Base-by-base conservation (phyloP, 2,113 vertebrate species). In the Hippoglossus stenolepis region DNA sequence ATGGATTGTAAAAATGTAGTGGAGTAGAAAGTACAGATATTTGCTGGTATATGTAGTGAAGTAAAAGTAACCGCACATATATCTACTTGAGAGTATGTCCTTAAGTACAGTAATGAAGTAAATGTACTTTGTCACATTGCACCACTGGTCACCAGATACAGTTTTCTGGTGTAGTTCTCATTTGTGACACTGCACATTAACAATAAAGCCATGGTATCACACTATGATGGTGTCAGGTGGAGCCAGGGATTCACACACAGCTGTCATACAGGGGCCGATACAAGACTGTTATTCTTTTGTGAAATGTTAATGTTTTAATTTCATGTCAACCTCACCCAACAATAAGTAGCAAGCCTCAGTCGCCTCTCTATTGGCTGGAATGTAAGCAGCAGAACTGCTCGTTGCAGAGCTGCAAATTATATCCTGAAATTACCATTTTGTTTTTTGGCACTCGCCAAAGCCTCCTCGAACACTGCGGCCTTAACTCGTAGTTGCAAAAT, bases 401-500 rank as follows among this genome's bases (percentile, higher is more conserved):
- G 62, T 24, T 49, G 67, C n/a, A 65, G 56, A 59, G 47, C n/a
- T 43, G 28, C 45, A 68, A 53, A 80, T 82, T 53, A 53, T 20
- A 61, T 82, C 56, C 28, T 12, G 10, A 66, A 79, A 31, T 68
- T 63, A 51, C 69, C 58, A 76, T 83, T 83, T 78, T 40, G 58
- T 66, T 79, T 21, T 31, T 65, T 79, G 72, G 73, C 75, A 76
- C 75, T 66, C 40, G 24, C 58, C 28, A 31, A 7, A 6, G 28
- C 28, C 13, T 63, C 65, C 68, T 77, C 60, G 59, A 23, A 79
- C 73, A 78, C 75, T 79, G 62, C 76, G 60, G 78, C 79, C 54
- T 81, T 54, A 80, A 72, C 61, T 65, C 70, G 77, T 31, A 67
- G 62, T 81, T 84, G 73, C 82, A 86, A 85, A 82, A 78, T 82